Percentiles rank a stretch among this genome's conserved stretches.
phyloP scores from a whole-genome alignment of 2,888 invertebrate species.

The Thyatira batis region DNA sequence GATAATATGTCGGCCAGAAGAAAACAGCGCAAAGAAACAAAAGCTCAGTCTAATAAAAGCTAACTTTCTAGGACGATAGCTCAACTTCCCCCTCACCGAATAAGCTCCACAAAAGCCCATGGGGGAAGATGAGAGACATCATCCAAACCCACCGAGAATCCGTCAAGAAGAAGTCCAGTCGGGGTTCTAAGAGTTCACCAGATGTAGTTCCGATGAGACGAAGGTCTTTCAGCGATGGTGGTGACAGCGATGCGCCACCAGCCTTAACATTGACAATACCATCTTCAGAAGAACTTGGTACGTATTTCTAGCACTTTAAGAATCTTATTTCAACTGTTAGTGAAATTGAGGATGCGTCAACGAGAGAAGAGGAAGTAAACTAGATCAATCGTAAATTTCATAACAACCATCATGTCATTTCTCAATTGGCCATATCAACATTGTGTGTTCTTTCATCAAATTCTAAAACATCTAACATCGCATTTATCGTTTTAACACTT shows the following conservation, averaged over 20 bases:
- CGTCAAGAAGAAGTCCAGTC: conserved; percentile 81
- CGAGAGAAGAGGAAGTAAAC: too few species aligned
- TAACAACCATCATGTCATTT: background rate
- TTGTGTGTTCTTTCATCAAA: background rate
- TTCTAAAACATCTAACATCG: background rate
- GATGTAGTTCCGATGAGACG: conserved; percentile 65
- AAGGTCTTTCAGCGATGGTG: conserved; percentile 74
- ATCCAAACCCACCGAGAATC: conserved; percentile 87
- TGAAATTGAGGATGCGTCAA: background rate
- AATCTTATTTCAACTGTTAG: background rate
- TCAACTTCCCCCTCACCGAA: conserved; percentile 77
- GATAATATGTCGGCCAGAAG: background rate
- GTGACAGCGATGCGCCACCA: conserved; percentile 74
- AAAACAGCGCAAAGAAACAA: background rate
- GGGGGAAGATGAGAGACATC: conserved; percentile 90
- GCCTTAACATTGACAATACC: conserved; percentile 83
- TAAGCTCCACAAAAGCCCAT: conserved; percentile 85
- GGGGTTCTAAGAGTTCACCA: conserved; percentile 67
- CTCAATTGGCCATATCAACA: background rate
- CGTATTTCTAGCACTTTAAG: conserved; percentile 11
- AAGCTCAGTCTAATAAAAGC: conserved; percentile 11
- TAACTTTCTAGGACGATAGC: conserved; percentile 67
- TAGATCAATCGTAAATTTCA: too few species aligned
- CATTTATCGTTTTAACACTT: background rate
- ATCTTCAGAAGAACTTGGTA: conserved; percentile 82